These are phyloP conservation scores for Gibbula magus DNA, from an alignment of 2,888 invertebrate species.

Conservation along the genomic window DNA sequence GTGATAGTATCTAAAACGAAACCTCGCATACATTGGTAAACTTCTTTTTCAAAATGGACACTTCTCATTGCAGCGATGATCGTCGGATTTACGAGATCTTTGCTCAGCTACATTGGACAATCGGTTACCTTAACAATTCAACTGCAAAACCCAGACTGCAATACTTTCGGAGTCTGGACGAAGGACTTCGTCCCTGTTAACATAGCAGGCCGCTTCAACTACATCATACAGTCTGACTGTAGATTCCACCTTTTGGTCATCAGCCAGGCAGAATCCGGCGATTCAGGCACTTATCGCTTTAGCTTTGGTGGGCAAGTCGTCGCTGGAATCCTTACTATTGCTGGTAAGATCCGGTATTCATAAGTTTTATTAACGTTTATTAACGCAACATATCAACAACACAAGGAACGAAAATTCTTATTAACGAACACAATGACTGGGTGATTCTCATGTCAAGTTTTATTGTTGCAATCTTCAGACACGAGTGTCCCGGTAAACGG, in stretches of 20 bases:
- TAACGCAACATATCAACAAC: too few species aligned
- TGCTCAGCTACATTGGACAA: background rate
- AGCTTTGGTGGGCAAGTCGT: background rate
- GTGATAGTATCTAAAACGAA: too few species aligned
- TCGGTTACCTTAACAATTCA: background rate
- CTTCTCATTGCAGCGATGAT: background rate
- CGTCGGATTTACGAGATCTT: background rate
- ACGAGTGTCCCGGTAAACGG: background rate
- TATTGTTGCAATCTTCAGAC: too few species aligned
- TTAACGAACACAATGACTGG: too few species aligned
- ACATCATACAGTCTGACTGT: background rate
- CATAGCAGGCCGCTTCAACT: background rate
- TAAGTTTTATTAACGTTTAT: too few species aligned
- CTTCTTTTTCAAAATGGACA: too few species aligned
- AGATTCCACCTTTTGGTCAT: background rate
- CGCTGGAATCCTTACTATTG: background rate
- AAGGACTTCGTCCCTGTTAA: background rate
- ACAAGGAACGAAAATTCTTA: too few species aligned
- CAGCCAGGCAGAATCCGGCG: background rate
- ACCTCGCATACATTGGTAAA: too few species aligned
- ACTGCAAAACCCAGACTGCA: background rate
- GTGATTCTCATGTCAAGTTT: too few species aligned
- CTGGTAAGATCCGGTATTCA: background rate
- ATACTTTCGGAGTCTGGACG: background rate
- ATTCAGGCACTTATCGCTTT: background rate